These are phyloP conservation scores for Drosophila merina DNA, from an alignment of 2,888 invertebrate species.

Conservation along the genomic window DNA sequence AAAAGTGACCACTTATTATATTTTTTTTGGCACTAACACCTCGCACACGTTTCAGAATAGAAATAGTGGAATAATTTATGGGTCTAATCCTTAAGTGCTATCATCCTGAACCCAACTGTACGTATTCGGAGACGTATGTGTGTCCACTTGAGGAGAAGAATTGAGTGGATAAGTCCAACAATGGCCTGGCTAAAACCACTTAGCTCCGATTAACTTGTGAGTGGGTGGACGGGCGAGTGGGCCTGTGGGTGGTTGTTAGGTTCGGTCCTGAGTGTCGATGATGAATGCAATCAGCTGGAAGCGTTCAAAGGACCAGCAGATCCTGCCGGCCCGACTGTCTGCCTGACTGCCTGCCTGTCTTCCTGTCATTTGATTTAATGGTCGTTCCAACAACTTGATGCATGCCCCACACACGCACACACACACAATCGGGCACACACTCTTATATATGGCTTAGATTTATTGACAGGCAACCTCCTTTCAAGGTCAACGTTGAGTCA, in stretches of 20 bases:
- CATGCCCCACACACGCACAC: constrained; percentile 40
- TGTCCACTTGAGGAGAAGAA: constrained; percentile 33
- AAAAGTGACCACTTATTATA: neutral
- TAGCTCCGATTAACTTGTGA: constrained; percentile 68
- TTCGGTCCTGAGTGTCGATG: constrained; percentile 31
- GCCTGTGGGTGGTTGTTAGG: neutral
- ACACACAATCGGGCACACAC: neutral
- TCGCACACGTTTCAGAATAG: constrained; percentile 8
- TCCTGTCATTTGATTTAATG: constrained; percentile 72
- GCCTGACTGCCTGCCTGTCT: constrained; percentile 44
- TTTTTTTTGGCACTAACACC: constrained; percentile 7
- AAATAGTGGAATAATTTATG: constrained; percentile 23
- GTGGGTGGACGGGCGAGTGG: constrained; percentile 5
- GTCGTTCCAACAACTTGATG: constrained; percentile 58
- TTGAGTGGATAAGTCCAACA: constrained; percentile 58
- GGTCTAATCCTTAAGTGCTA: constrained; percentile 19
- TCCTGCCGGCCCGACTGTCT: constrained; percentile 9
- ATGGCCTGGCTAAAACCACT: constrained; percentile 67
- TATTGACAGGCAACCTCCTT: constrained; percentile 27
- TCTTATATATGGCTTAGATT: constrained; percentile 34
- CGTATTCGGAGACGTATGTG: constrained; percentile 8
- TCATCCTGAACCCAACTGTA: constrained; percentile 25
- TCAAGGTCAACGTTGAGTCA: constrained; percentile 48
- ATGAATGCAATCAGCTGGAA: constrained; percentile 70
- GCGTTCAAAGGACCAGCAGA: constrained; percentile 23